Conservation (phyloP, 1,140 invertebrate genomes). For the Drosophila kikkawai region DNA sequence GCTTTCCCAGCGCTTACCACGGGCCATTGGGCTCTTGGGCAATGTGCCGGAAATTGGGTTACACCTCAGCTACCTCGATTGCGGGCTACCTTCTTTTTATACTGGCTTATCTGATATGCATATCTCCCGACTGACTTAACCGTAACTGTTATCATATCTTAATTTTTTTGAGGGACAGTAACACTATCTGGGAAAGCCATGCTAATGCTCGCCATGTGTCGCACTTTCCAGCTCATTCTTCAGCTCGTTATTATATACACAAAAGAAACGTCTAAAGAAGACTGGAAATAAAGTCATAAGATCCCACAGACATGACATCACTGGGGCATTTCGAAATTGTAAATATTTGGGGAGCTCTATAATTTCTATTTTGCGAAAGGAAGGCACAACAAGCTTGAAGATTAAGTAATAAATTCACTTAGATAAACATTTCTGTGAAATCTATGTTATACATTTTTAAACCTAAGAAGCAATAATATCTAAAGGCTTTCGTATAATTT, state of each 20-base stretch:
- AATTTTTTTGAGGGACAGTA: not conserved
- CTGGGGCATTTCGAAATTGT: constrained; percentile 8
- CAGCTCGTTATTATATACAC: constrained; percentile 1
- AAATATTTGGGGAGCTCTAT: not conserved
- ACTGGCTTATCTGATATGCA: constrained; percentile 55
- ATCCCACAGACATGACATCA: constrained; percentile 35
- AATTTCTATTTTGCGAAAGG: not conserved
- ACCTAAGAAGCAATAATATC: not conserved
- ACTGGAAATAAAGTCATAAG: constrained; percentile 46
- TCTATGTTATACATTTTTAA: not conserved
- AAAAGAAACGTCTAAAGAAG: constrained; percentile 29
- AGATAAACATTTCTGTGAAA: not conserved
- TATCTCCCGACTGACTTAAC: constrained; percentile 45
- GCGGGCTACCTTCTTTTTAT: constrained; percentile 11
- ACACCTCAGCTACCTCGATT: constrained; percentile 27
- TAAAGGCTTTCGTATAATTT: not conserved
- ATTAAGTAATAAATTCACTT: not conserved
- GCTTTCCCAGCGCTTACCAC: constrained; percentile 32
- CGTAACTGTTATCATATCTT: constrained; percentile 62
- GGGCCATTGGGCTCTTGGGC: constrained; percentile 45
- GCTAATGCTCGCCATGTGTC: constrained; percentile 42
- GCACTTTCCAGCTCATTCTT: constrained; percentile 22
- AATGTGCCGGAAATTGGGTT: constrained; percentile 66
- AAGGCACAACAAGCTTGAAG: not conserved
- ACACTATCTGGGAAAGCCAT: constrained; percentile 49